Percentiles rank a stretch among this genome's conserved stretches.
Evolutionary conservation across 2,113 vertebrate genomes (phyloP).

Genomic region (Colistium nudipinnis): DNA sequence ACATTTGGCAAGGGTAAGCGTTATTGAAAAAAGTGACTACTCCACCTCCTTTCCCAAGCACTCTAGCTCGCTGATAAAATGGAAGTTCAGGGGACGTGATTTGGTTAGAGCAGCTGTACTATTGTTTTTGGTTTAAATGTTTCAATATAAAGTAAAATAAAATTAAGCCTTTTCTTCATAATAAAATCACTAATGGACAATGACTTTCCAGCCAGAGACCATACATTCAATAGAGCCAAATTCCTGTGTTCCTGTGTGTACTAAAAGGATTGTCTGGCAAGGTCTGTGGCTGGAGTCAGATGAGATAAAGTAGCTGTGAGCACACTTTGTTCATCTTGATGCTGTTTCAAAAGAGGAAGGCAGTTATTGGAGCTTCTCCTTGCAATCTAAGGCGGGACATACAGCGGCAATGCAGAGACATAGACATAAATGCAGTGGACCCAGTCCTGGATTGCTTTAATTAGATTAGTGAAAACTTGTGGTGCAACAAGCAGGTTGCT

Average conservation of each 20-base stretch:
- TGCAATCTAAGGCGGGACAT: not conserved
- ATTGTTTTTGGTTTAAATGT: not conserved
- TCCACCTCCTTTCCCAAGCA: not conserved
- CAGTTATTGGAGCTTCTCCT: not conserved
- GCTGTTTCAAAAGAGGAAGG: not conserved
- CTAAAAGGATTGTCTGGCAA: conserved; percentile 4
- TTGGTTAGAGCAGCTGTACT: not conserved
- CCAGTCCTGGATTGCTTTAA: too few species aligned
- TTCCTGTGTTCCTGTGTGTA: too few species aligned
- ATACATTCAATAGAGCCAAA: not conserved
- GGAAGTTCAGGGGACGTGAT: not conserved
- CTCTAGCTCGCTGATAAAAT: not conserved
- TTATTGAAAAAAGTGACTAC: not conserved
- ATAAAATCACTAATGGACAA: not conserved
- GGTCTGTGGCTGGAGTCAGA: not conserved
- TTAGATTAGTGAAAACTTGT: too few species aligned
- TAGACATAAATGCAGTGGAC: not conserved
- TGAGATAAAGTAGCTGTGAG: conserved; percentile 5
- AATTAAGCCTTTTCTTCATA: not conserved
- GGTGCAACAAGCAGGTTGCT: too few species aligned
- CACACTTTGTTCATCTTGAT: not conserved
- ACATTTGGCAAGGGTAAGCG: not conserved
- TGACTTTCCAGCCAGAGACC: not conserved
- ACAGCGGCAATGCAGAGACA: not conserved
- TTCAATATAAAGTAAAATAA: not conserved